Conservation (phyloP, 1,140 invertebrate genomes). For the Oncopeltus fasciatus region DNA sequence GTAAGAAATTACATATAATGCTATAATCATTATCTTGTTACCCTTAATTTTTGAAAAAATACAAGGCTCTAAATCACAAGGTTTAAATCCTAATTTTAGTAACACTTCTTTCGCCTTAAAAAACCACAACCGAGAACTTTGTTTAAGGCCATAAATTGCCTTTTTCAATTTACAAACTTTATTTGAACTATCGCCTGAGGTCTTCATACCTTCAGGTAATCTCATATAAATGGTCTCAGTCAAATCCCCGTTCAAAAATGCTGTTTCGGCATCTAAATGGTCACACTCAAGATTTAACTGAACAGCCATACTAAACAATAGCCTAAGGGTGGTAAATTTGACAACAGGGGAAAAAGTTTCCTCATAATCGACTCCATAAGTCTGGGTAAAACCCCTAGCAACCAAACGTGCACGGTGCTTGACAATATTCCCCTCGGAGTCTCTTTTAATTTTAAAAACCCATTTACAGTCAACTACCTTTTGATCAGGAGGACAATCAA, state of each 20-base stretch:
- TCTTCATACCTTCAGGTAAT: constrained; percentile 27
- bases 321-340: constrained; percentile 27
- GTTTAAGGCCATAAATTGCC: constrained; percentile 33
- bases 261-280: constrained; percentile 30
- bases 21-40: no score
- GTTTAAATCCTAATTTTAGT: constrained; percentile 13
- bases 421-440: constrained; percentile 24
- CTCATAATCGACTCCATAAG: constrained; percentile 27
- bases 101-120: constrained; percentile 15
- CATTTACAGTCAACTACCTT: constrained; percentile 23
- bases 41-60: no score
- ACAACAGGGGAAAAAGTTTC: constrained; percentile 30
- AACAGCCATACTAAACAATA: constrained; percentile 29
- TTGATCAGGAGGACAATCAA: background rate
- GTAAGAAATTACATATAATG: constrained; percentile 16
- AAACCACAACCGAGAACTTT: constrained; percentile 32
- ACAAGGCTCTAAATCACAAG: constrained; percentile 21
- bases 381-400: constrained; percentile 31
- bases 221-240: constrained; percentile 30
- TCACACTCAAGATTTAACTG: constrained; percentile 25
- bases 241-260: constrained; percentile 30
- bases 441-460: constrained; percentile 29
- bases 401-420: constrained; percentile 32
- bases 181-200: constrained; percentile 18
- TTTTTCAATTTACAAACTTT: constrained; percentile 27